Base-by-base conservation (phyloP, 2,888 invertebrate species). In the Amiota minor region DNA sequence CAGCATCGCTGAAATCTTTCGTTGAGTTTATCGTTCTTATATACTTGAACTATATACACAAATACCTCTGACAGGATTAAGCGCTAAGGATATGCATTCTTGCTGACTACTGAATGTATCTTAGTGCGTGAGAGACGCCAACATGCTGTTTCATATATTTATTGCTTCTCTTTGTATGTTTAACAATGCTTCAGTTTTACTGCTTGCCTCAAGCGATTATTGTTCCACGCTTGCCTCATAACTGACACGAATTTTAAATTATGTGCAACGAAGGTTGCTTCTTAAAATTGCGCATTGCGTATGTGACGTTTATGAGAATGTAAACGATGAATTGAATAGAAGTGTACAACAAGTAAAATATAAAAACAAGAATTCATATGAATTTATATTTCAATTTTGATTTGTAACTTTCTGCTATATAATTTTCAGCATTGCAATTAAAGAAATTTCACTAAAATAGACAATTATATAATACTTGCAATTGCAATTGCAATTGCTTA, bases 241-340 rank as follows among this genome's bases (percentile, higher is more conserved):
- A 83, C 77, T 79, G 84, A 84, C 82, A 78, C 76, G 84, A 84
- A 85, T 85, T 84, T 85, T 76, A 81, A 84, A 84, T 85, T 77
- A 79, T 79, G 77, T 81, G 77, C 45, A 64, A 23, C 46, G 75
- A 49, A 47, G 59, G 35, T 35, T 35, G 6, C 35, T 35, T 49
- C 56, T 56, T 72, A 18, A 68, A 47, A 53, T 50, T 71, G 67
- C 47, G 35, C 67, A 65, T 59, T 71, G 67, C 59, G 49, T 73
- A 65, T 59, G 49, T 49, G 20, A 46, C 61, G 61, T 59, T 67
- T 61, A 53, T 70, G 71, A 65, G 70, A 20, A 8, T 9, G 18
- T 8, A 59, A 16, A 20, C 35, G 20, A 20, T 18, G 59, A 59
- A 59, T 59, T 59, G 59, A 18, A 11, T 9, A 14, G 9, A 53